Percentiles rank a stretch among this genome's conserved stretches.
Evolutionary conservation across 1,140 invertebrate species (phyloP).

Genomic region (Nasonia giraulti): DNA sequence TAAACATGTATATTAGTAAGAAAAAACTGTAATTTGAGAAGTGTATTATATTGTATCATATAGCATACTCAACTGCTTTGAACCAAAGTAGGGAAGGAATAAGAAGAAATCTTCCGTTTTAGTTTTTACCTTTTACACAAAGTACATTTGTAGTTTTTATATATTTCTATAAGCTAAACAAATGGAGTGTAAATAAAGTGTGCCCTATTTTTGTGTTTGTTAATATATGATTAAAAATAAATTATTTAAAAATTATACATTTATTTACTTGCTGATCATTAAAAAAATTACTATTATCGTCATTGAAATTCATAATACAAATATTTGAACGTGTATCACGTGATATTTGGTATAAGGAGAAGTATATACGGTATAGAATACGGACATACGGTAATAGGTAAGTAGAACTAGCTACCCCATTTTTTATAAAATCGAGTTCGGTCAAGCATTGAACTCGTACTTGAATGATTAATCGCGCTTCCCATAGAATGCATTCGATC

Average conservation of each 20-base stretch:
- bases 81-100: not conserved
- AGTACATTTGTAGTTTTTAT: not conserved
- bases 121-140: not conserved
- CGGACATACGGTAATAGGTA: too few species aligned
- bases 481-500: not conserved
- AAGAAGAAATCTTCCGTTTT: not conserved
- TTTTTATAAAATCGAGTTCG: too few species aligned
- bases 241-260: not conserved
- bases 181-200: constrained; percentile 6
- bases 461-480: not conserved
- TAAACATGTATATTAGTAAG: not conserved
- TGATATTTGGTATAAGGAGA: too few species aligned
- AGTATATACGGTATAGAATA: not conserved
- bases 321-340: too few species aligned
- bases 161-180: not conserved
- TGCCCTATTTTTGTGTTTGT: not conserved
- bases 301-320: too few species aligned
- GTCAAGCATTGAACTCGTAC: not conserved
- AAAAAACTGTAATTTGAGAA: constrained; percentile 16
- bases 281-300: too few species aligned
- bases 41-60: constrained; percentile 39
- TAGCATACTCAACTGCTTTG: not conserved
- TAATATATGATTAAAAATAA: constrained; percentile 13
- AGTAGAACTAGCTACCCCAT: too few species aligned
- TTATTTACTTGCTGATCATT: not conserved